Evolutionary conservation across 2,797 vertebrate genomes (phyloP), one percentile per base, ranked within the genome.

Genomic region (Tachyglossus aculeatus): DNA sequence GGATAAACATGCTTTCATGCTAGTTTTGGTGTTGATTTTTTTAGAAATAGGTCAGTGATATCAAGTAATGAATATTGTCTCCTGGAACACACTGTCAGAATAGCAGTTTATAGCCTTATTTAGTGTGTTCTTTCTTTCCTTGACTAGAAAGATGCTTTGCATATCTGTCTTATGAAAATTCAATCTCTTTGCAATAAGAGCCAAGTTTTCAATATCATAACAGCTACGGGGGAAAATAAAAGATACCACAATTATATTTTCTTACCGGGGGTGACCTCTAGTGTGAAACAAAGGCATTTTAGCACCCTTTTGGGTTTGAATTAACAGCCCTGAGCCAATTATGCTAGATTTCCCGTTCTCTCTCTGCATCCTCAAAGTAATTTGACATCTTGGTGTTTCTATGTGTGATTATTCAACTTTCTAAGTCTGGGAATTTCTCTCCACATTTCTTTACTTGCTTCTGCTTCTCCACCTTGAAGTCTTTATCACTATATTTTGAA

Each of bases 201-300:
- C 55, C 21, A 54, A 4, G 2, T 54, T 78, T 87, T 68, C 74
- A 72, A 70, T 80, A 64, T 64, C 77, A 13, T 73, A 78, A 57
- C 41, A 84, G 71, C 38, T 80, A 76, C 65, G 67, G 56, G 67
- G 27, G 69, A 87, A 85, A 88, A 85, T 73, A 77, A 86, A 88
- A 86, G 48, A 82, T 66, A 24, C 43, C 67, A 66, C 58, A 86
- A 84, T 84, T 88, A 85, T 86, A 87, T 91, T 93, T 91, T 90
- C 84, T 89, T 90, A 90, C 71, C 24, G 44, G 90, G 83, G 82
- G 84, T 93, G 92, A 94, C 92, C 87, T 93, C 89, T 93, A 92
- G 86, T 92, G 91, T 91, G 88, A 92, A 93, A 86, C 71, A 81
- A 87, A 83, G 86, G 86, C 88, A 93, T 90, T 88, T 86, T 84